These are phyloP conservation scores for Apis florea DNA, from an alignment of 1,140 invertebrate species.

Conservation along the genomic window DNA sequence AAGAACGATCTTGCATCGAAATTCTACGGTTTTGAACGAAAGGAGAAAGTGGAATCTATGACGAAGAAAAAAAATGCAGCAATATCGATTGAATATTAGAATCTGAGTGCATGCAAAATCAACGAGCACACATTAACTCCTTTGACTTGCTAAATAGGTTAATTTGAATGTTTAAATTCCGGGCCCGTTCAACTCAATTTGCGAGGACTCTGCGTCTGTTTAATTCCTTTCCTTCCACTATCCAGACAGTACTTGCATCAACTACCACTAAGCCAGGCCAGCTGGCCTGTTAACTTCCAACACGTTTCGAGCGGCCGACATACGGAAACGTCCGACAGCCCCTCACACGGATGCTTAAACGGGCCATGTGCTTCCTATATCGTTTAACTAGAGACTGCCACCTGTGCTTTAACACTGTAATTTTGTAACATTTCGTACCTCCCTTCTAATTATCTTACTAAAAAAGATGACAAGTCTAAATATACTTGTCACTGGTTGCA, in stretches of 20 bases:
- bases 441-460: conserved; percentile 17
- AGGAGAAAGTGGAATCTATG: background rate
- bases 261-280: conserved; percentile 42
- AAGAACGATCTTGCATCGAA: background rate
- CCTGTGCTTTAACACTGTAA: conserved; percentile 32
- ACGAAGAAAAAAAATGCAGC: conserved; percentile 53
- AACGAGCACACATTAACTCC: conserved; percentile 69
- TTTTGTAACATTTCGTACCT: background rate
- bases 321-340: conserved; percentile 42
- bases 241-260: conserved; percentile 34
- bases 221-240: conserved; percentile 70
- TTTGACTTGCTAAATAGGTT: conserved; percentile 79
- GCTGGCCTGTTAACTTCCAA: conserved; percentile 56
- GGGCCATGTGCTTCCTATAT: conserved; percentile 30
- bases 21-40: background rate
- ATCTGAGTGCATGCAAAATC: conserved; percentile 61
- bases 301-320: conserved; percentile 45
- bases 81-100: conserved; percentile 77
- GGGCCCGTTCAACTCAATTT: conserved; percentile 76
- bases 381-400: conserved; percentile 58
- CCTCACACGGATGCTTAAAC: conserved; percentile 30
- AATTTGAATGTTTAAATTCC: conserved; percentile 80
- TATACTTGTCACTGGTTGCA: background rate
- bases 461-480: conserved; percentile 1
- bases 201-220: conserved; percentile 71